phyloP scores from a whole-genome alignment of 2,113 vertebrate species.

The Seriola rivoliana region DNA sequence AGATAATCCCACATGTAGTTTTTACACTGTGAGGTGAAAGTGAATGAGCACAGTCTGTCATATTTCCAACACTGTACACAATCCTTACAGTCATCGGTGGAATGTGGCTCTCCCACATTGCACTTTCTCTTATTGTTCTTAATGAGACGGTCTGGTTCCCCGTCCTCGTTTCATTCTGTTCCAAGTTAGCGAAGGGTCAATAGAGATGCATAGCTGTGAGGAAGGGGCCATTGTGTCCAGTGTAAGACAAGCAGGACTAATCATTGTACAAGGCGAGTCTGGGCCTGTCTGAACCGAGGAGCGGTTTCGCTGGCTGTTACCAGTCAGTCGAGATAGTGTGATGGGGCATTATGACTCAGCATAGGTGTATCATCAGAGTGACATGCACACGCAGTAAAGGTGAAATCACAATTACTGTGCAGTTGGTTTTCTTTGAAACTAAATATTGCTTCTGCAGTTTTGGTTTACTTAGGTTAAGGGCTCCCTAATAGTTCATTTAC shows the following conservation, averaged over 20 bases:
- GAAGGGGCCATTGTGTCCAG: slow-evolving; percentile 78
- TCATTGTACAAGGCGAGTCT: slow-evolving; percentile 78
- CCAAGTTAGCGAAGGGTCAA: slow-evolving; percentile 66
- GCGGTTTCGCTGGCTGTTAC: slow-evolving; percentile 60
- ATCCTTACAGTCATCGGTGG: slow-evolving; percentile 25
- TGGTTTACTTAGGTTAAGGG: background rate
- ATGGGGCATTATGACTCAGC: slow-evolving; percentile 53
- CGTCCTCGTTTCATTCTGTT: slow-evolving; percentile 26
- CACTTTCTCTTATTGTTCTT: slow-evolving; percentile 46
- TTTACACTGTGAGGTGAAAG: background rate
- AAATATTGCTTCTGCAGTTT: background rate
- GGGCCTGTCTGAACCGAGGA: slow-evolving; percentile 72
- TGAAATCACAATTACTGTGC: slow-evolving; percentile 2
- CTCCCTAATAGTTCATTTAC: background rate
- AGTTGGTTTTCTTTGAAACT: slow-evolving; percentile 1
- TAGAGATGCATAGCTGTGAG: slow-evolving; percentile 44
- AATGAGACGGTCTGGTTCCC: slow-evolving; percentile 29
- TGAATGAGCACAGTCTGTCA: background rate
- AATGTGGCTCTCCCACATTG: slow-evolving; percentile 66
- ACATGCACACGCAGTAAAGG: slow-evolving; percentile 8
- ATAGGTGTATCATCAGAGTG: background rate
- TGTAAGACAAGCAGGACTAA: slow-evolving; percentile 81
- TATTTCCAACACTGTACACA: slow-evolving; percentile 6
- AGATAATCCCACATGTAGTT: background rate
- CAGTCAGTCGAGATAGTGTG: slow-evolving; percentile 30